phyloP scores from a whole-genome alignment of 2,113 vertebrate species.

The Nothoprocta pentlandii region DNA sequence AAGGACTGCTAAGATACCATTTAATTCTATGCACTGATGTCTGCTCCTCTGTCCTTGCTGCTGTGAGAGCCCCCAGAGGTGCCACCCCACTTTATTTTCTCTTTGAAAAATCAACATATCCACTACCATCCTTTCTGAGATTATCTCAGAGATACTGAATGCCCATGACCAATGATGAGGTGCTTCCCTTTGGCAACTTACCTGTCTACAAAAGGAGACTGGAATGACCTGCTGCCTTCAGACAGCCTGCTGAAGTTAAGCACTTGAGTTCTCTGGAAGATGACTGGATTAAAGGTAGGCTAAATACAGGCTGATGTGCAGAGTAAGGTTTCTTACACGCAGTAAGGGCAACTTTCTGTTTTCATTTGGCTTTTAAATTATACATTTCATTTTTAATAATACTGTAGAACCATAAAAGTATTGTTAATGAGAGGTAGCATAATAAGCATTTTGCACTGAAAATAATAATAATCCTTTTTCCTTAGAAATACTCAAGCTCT shows the following conservation, averaged over 20 bases:
- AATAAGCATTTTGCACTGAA: background rate
- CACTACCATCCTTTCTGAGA: background rate
- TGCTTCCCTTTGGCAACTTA: background rate
- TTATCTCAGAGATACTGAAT: background rate
- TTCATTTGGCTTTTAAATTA: background rate
- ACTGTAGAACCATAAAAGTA: background rate
- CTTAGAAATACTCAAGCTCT: background rate
- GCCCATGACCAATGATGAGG: background rate
- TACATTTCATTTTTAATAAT: background rate
- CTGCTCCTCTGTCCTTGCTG: background rate
- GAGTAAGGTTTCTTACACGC: background rate
- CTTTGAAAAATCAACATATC: background rate
- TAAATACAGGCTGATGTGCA: conserved; percentile 7
- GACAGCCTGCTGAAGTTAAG: background rate
- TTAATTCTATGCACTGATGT: background rate
- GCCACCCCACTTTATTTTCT: background rate
- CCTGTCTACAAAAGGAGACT: background rate
- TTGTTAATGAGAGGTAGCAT: background rate
- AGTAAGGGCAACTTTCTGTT: background rate
- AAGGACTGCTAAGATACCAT: background rate
- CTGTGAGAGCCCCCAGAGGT: background rate
- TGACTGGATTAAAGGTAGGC: background rate
- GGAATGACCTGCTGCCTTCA: background rate
- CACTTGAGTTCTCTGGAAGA: background rate
- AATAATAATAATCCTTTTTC: background rate